Base-by-base conservation (phyloP, 2,797 vertebrate species). In the Nannoperca australis region DNA sequence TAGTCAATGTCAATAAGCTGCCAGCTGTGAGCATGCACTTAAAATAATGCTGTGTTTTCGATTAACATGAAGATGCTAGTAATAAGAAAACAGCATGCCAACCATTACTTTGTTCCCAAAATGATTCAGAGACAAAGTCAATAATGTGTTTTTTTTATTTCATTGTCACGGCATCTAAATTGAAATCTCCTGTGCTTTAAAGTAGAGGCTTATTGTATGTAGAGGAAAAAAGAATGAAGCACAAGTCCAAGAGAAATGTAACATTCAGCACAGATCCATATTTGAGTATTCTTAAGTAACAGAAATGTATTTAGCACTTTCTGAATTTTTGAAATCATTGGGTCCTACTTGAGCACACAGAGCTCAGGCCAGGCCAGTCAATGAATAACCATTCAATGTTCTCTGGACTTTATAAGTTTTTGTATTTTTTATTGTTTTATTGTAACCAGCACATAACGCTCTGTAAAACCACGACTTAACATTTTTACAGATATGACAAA, bases 11-110 rank as follows among this genome's bases (percentile, higher is more conserved):
- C 86, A 86, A 89, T 85, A 78, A 86, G 74, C 63, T 63, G 13
- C 86, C 81, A 89, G 87, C 92, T 86, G 87, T 76, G 88, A 84
- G 66, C 58, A 34, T 7, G 22, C 71, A 76, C 73, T 80, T 88
- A 86, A 89, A 89, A 86, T 78, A 86, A 87, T 64, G 75, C 66
- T 78, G 70, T 8, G 40, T 79, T 82, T 85, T 81, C 51, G 32
- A 84, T 89, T 85, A 81, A 81, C 65, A 83, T 81, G 67, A 78
- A 78, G 63, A 86, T 63, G 70, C 61, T 63, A 34, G 79, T 85
- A 89, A 89, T 79, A 90, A 77, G 70, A 85, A 90, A 90, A 82
- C 87, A 91, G 86, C 81, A 73, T 85, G 83, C 71, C 56, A 85
- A 89, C 83, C 74, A 85, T 92, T 89, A 89, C 54, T 12, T 42